These are phyloP conservation scores for Tadarida brasiliensis DNA, from an alignment of 2,797 vertebrate species.

Conservation along the genomic window DNA sequence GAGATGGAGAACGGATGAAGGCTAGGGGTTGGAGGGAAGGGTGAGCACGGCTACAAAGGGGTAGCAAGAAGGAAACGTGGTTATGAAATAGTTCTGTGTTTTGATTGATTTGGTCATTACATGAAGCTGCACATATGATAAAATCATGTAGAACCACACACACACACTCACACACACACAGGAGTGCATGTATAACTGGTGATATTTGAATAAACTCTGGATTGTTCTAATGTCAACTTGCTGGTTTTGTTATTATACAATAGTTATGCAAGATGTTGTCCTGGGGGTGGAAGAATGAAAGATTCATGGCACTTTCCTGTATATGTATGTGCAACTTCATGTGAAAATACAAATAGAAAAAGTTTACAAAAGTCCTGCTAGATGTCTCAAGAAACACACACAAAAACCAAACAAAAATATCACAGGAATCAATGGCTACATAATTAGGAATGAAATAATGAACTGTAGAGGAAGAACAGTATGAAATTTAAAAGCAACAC, in stretches of 20 bases:
- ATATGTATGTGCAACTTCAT: background rate
- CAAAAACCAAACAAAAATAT: background rate
- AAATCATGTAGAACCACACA: background rate
- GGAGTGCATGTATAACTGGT: background rate
- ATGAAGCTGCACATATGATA: background rate
- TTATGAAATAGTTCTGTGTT: background rate
- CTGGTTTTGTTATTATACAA: background rate
- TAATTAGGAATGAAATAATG: background rate
- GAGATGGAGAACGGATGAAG: background rate
- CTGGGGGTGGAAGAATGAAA: background rate
- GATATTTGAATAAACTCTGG: background rate
- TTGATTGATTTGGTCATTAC: background rate
- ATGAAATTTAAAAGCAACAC: slow-evolving; percentile 23
- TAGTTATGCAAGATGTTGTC: background rate
- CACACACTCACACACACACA: background rate
- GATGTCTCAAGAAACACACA: background rate
- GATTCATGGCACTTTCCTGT: background rate
- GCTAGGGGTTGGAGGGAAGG: background rate
- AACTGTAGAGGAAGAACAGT: background rate
- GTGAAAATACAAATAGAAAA: background rate
- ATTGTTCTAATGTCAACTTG: background rate
- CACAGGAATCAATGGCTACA: background rate
- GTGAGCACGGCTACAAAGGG: background rate
- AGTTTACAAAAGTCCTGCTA: background rate
- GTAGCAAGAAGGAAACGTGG: background rate